A percentile compares a stretch with the other conserved stretches of the same genome.
These are phyloP conservation scores for Lithophane semibrunnea DNA, from an alignment of 2,888 invertebrate genomes.

Conservation along the genomic window DNA sequence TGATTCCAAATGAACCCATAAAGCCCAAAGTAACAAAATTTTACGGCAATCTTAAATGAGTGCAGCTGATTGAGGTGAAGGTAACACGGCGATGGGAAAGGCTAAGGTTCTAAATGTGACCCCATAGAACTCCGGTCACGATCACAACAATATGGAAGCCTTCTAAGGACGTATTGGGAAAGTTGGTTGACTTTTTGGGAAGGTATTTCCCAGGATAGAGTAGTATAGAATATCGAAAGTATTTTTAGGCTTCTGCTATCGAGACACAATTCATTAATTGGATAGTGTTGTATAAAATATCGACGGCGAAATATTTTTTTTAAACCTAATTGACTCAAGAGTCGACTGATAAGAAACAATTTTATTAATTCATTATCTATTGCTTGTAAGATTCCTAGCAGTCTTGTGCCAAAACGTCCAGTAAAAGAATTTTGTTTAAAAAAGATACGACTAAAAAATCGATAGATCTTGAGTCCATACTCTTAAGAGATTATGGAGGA, in stretches of 20 bases:
- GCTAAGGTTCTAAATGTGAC: conserved; percentile 55
- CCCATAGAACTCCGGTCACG: conserved; percentile 49
- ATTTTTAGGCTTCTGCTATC: too few species aligned
- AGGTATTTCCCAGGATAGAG: neutral
- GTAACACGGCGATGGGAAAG: conserved; percentile 38
- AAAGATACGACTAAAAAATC: too few species aligned
- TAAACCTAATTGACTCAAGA: too few species aligned
- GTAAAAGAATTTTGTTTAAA: neutral
- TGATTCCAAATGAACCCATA: neutral
- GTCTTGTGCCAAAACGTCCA: neutral
- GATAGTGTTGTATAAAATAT: too few species aligned
- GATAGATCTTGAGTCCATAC: neutral
- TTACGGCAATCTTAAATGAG: conserved; percentile 24
- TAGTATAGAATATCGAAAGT: neutral
- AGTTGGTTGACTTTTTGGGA: neutral
- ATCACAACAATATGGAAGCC: conserved; percentile 27
- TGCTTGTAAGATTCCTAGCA: neutral
- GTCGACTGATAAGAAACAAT: too few species aligned
- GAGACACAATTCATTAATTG: too few species aligned
- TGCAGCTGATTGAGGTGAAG: conserved; percentile 50
- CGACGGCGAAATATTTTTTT: too few species aligned
- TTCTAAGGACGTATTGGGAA: conserved; percentile 31
- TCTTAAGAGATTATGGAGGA: neutral
- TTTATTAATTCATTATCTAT: neutral
- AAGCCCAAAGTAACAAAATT: conserved; percentile 24